Conservation (phyloP, 2,113 vertebrate genomes). For the Varanus salvator region DNA sequence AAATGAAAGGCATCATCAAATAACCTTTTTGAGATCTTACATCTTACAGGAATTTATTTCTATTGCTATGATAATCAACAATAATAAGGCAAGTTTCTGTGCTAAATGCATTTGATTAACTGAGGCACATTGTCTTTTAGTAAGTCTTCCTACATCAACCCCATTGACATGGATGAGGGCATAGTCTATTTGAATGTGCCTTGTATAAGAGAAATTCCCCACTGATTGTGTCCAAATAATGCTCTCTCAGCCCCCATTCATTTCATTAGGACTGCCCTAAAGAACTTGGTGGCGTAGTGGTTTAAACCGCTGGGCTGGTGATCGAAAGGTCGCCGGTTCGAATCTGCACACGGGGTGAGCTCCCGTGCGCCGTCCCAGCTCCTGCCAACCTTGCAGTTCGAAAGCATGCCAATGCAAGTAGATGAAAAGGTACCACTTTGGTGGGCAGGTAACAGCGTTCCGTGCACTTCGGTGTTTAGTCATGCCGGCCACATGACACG, state of each 20-base stretch:
- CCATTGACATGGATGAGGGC: not conserved
- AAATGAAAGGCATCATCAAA: slow-evolving; percentile 24
- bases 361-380: too few relatives aligned
- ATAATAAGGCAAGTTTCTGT: slow-evolving; percentile 10
- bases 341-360: too few relatives aligned
- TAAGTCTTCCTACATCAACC: not conserved
- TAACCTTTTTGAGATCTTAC: not conserved
- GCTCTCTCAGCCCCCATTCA: not conserved
- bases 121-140: not conserved
- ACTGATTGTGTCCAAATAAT: not conserved
- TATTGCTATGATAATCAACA: not conserved
- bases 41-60: slow-evolving; percentile 3
- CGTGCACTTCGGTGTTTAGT: too few relatives aligned
- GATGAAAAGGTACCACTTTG: too few relatives aligned
- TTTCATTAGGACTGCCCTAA: not conserved
- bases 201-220: not conserved
- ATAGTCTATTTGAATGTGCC: not conserved
- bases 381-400: too few relatives aligned
- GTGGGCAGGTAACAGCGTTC: too few relatives aligned
- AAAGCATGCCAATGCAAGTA: too few relatives aligned
- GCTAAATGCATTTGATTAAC: slow-evolving; percentile 15
- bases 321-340: too few relatives aligned
- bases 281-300: too few relatives aligned
- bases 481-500: too few relatives aligned
- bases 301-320: too few relatives aligned